Percentiles rank a stretch among this genome's conserved stretches.
These are phyloP conservation scores for Coryphaenoides rupestris DNA, from an alignment of 2,113 vertebrate genomes.

Conservation along the genomic window DNA sequence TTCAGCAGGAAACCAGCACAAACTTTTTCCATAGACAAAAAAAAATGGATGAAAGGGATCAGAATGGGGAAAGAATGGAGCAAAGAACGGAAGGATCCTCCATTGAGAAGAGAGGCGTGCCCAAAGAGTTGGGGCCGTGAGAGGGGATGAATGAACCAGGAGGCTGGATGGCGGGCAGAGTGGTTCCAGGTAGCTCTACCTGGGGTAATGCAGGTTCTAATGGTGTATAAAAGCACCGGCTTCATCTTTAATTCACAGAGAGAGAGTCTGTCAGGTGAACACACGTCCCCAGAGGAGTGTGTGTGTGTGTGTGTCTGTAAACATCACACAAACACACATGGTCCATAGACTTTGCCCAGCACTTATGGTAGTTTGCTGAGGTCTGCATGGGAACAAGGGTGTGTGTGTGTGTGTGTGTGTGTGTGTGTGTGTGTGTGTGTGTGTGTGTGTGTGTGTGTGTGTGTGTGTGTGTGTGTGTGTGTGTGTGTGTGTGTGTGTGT, in stretches of 20 bases:
- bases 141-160: slow-evolving; percentile 59
- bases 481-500: not conserved
- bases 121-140: slow-evolving; percentile 35
- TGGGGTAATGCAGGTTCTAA: slow-evolving; percentile 71
- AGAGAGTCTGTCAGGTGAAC: slow-evolving; percentile 64
- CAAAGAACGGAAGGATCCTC: slow-evolving; percentile 40
- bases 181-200: slow-evolving; percentile 65
- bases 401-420: slow-evolving; percentile 1
- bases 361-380: slow-evolving; percentile 53
- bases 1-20: slow-evolving; percentile 63
- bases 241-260: slow-evolving; percentile 73
- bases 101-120: slow-evolving; percentile 73
- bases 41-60: slow-evolving; percentile 47
- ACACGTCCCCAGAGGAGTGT: slow-evolving; percentile 50
- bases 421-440: slow-evolving; percentile 15
- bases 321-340: slow-evolving; percentile 37
- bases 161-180: slow-evolving; percentile 40
- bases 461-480: not conserved
- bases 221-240: slow-evolving; percentile 71
- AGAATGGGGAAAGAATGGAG: slow-evolving; percentile 56
- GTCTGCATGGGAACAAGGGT: slow-evolving; percentile 37
- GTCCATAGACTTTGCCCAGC: slow-evolving; percentile 45
- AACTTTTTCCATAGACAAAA: slow-evolving; percentile 70
- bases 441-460: too few relatives aligned
- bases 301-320: slow-evolving; percentile 21